These are phyloP conservation scores for Python bivittatus DNA, from an alignment of 2,113 vertebrate species.

Conservation along the genomic window DNA sequence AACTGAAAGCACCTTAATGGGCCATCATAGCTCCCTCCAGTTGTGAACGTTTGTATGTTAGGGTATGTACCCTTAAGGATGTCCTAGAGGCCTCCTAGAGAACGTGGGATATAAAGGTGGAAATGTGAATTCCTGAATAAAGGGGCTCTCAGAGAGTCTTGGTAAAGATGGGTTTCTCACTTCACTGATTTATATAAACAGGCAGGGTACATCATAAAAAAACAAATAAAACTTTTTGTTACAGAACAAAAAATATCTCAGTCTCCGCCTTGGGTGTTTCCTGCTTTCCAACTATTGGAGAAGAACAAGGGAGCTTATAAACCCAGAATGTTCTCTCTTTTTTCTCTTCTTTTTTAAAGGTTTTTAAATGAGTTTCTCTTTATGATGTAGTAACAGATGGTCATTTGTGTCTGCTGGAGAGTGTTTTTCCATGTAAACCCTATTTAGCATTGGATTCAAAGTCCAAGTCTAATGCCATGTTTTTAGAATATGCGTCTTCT, in stretches of 20 bases:
- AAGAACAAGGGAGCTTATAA: not conserved
- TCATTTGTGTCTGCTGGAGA: constrained; percentile 18
- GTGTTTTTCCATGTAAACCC: not conserved
- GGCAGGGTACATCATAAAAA: not conserved
- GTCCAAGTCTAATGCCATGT: not conserved
- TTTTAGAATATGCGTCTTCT: not conserved
- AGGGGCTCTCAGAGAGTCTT: not conserved
- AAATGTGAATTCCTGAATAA: not conserved
- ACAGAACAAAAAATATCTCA: not conserved
- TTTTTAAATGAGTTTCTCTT: constrained; percentile 32
- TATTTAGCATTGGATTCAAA: constrained; percentile 16
- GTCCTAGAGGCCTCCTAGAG: not conserved
- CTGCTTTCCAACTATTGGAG: not conserved
- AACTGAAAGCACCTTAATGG: not conserved
- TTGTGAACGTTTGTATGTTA: not conserved
- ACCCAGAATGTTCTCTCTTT: not conserved
- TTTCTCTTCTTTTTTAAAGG: not conserved
- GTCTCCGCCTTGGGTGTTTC: not conserved
- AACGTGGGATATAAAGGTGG: not conserved
- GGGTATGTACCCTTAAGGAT: not conserved
- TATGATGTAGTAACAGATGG: constrained; percentile 18
- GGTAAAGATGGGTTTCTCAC: not conserved
- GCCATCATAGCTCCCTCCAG: not conserved
- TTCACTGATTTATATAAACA: not conserved
- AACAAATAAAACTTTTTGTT: not conserved